These are phyloP conservation scores for Scaptomyza graminum DNA, from an alignment of 1,140 invertebrate species.

Conservation along the genomic window DNA sequence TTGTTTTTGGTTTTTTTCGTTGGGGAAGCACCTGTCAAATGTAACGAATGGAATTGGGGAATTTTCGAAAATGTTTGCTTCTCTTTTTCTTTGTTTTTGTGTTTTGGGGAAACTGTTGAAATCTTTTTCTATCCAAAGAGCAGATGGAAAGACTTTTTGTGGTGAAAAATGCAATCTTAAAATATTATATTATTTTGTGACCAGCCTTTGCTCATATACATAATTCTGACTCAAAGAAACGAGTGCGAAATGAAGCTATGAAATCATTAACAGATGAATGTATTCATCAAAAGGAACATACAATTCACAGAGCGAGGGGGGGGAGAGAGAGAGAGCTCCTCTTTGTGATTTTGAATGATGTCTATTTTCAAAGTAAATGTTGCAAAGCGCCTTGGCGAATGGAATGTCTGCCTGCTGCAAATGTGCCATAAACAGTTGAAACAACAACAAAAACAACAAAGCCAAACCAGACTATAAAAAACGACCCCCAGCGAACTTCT, in stretches of 20 bases:
- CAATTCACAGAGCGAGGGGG: not conserved
- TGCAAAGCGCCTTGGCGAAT: conserved; percentile 42
- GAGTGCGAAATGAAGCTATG: too few species aligned
- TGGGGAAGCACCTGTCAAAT: conserved; percentile 24
- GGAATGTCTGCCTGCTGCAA: conserved; percentile 56
- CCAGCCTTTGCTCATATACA: too few species aligned
- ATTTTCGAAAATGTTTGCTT: not conserved
- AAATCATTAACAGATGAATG: conserved; percentile 43
- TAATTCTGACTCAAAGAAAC: too few species aligned
- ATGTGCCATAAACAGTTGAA: conserved; percentile 50
- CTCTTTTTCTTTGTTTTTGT: too few species aligned
- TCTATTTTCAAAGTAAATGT: conserved; percentile 71
- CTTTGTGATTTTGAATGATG: conserved; percentile 48
- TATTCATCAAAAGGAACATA: conserved; percentile 9
- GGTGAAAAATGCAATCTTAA: too few species aligned
- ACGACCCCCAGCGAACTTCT: conserved; percentile 63
- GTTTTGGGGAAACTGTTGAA: too few species aligned
- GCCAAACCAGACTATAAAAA: conserved; percentile 16
- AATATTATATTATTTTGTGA: too few species aligned
- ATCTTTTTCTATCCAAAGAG: not conserved
- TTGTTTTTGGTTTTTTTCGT: not conserved
- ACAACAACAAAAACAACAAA: conserved; percentile 21
- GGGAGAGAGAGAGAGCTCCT: not conserved
- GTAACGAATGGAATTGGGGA: not conserved
- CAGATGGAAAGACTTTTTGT: not conserved